Evolutionary conservation across 2,797 vertebrate genomes (phyloP).

Genomic region (Zenarchopterus dispar): DNA sequence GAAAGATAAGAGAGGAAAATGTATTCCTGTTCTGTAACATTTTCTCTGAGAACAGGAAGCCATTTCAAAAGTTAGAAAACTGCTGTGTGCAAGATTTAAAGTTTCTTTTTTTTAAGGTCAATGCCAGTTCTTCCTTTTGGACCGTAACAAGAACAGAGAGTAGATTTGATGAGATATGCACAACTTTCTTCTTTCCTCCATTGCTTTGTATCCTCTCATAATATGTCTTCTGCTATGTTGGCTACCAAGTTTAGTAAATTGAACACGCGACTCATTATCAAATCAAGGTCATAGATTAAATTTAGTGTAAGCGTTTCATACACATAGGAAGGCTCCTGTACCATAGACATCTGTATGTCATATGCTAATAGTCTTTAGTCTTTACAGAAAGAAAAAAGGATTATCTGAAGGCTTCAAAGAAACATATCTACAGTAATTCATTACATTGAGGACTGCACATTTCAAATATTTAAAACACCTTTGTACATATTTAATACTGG

Average conservation of each 20-base stretch:
- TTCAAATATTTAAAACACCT: slow-evolving; percentile 41
- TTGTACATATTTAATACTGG: slow-evolving; percentile 33
- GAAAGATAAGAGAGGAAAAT: slow-evolving; percentile 28
- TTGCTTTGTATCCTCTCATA: slow-evolving; percentile 44
- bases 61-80: slow-evolving; percentile 57
- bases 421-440: slow-evolving; percentile 8
- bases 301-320: too few relatives aligned
- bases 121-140: slow-evolving; percentile 57
- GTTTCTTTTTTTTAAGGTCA: slow-evolving; percentile 50
- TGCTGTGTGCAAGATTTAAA: slow-evolving; percentile 55
- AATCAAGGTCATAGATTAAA: too few relatives aligned
- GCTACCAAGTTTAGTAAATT: slow-evolving; percentile 36
- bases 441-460: slow-evolving; percentile 8
- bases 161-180: slow-evolving; percentile 54
- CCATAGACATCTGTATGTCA: slow-evolving; percentile 29
- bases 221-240: slow-evolving; percentile 17
- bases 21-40: slow-evolving; percentile 58
- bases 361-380: slow-evolving; percentile 28
- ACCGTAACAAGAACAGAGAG: slow-evolving; percentile 56
- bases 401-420: slow-evolving; percentile 24
- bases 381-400: too few relatives aligned
- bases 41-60: slow-evolving; percentile 51
- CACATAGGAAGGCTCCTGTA: slow-evolving; percentile 11
- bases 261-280: slow-evolving; percentile 15
- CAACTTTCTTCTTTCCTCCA: slow-evolving; percentile 36